Base-by-base conservation (phyloP, 1,140 invertebrate genomes). In the Solenopsis fugax region DNA sequence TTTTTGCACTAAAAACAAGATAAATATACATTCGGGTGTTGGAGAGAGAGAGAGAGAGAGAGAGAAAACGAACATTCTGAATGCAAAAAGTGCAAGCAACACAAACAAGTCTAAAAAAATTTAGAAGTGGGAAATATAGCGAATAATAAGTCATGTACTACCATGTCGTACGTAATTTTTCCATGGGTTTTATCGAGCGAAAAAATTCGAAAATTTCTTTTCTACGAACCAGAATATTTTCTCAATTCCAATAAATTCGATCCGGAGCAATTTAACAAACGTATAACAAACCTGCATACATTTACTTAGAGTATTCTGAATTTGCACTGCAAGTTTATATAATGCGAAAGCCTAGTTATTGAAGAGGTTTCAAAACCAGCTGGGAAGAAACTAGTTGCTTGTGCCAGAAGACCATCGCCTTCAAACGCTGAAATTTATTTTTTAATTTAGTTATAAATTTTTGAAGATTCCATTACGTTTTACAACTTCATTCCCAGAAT, bases 321-420 rank as follows among this genome's bases (percentile, higher is more conserved):
- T 90, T 0, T 97, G 91, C 24, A 94, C 88, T 5, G 97, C 96
- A 41, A 97, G 89, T 82, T 96, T 96, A 67, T 96, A 96, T 3
- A 96, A 88, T 0, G 96, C 92, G 86, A 96, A 96, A 0, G 95
- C 92, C 48, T 92, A 0, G 96, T 94, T 0, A 95, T 96, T 0
- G 96, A 94, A 0, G 96, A 95, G 0, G 97, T 97, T 91, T 97
- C 97, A 88, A 96, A 97, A 2, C 97, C 97, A 75, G 96, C 97
- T 2, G 96, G 93, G 87, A 97, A 97, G 89, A 98, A 97, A 7
- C 97, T 54, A 1, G 96, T 93, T 1, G 96, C 96, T 88, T 97
- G 97, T 0, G 96, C 96, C 2, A 97, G 94, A 9, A 98, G 96
- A 88, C 97, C 96, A 18, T 96, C 96, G 56, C 96, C 96, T 0